phyloP scores from a whole-genome alignment of 2,888 invertebrate species.

The Cerceris rybyensis region DNA sequence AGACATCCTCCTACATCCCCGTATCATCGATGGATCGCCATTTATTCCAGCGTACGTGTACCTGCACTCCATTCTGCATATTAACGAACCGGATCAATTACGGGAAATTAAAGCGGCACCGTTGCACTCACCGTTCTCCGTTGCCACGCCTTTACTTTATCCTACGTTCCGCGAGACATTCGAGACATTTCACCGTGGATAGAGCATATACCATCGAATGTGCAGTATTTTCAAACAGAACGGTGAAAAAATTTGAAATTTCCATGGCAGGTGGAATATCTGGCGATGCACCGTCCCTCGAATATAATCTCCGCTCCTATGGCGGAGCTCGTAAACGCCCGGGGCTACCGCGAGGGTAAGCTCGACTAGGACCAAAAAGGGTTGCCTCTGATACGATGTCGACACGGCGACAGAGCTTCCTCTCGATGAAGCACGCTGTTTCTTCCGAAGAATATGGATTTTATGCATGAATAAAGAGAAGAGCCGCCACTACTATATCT shows the following conservation, averaged over 20 bases:
- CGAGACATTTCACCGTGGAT: too few species aligned
- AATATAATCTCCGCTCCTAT: conserved; percentile 40
- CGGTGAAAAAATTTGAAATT: conserved; percentile 40
- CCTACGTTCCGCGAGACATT: too few species aligned
- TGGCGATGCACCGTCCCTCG: conserved; percentile 24
- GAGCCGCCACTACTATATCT: conserved; percentile 16
- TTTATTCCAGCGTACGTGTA: conserved; percentile 3
- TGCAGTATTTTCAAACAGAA: conserved; percentile 13
- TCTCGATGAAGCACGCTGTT: conserved; percentile 73
- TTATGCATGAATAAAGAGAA: conserved; percentile 74
- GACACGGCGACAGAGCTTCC: conserved; percentile 63
- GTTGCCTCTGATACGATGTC: conserved; percentile 60
- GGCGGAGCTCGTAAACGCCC: conserved; percentile 42
- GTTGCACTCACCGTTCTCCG: background rate
- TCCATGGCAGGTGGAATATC: conserved; percentile 29
- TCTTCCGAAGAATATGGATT: conserved; percentile 78
- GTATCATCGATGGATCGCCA: background rate
- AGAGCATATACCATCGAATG: background rate
- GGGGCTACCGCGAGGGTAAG: conserved; percentile 54
- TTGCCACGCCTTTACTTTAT: too few species aligned
- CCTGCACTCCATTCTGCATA: background rate
- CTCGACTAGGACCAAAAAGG: conserved; percentile 67
- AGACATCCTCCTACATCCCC: background rate
- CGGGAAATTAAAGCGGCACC: background rate
- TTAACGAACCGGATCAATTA: conserved; percentile 15